Evolutionary conservation across 2,888 invertebrate species (phyloP).

Genomic region (Cryptocheilus praepositus): DNA sequence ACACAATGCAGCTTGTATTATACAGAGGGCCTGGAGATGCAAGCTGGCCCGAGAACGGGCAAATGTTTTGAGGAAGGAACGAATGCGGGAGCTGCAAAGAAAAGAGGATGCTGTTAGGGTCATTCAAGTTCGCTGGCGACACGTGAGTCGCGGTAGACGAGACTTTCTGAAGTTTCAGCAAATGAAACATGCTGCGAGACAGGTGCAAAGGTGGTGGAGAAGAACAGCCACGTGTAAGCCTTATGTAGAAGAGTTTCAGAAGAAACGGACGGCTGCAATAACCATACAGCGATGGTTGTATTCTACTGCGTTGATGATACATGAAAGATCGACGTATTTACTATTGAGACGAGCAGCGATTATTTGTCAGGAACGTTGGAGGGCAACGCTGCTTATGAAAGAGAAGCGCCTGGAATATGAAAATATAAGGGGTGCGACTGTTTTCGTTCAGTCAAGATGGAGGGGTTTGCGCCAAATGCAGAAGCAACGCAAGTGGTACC

Average conservation of each 20-base stretch:
- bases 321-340: slow-evolving; percentile 53
- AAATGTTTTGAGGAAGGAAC: slow-evolving; percentile 36
- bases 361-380: slow-evolving; percentile 76
- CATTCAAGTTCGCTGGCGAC: slow-evolving; percentile 80
- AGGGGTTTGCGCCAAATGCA: slow-evolving; percentile 64
- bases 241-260: slow-evolving; percentile 7
- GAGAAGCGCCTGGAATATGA: slow-evolving; percentile 62
- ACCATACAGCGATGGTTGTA: slow-evolving; percentile 62
- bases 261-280: slow-evolving; percentile 24
- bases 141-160: slow-evolving; percentile 55
- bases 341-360: slow-evolving; percentile 57
- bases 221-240: slow-evolving; percentile 63
- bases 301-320: slow-evolving; percentile 52
- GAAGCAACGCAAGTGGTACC: slow-evolving; percentile 71
- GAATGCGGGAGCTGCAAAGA: slow-evolving; percentile 54
- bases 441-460: slow-evolving; percentile 69
- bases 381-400: slow-evolving; percentile 68
- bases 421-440: slow-evolving; percentile 62
- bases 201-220: slow-evolving; percentile 77
- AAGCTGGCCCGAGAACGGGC: slow-evolving; percentile 37
- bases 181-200: slow-evolving; percentile 72
- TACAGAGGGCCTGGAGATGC: slow-evolving; percentile 67
- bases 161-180: slow-evolving; percentile 39
- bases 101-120: slow-evolving; percentile 77
- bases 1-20: slow-evolving; percentile 61